Evolutionary conservation across 2,797 vertebrate species (phyloP).

Genomic region (Ctenopoma multispine): DNA sequence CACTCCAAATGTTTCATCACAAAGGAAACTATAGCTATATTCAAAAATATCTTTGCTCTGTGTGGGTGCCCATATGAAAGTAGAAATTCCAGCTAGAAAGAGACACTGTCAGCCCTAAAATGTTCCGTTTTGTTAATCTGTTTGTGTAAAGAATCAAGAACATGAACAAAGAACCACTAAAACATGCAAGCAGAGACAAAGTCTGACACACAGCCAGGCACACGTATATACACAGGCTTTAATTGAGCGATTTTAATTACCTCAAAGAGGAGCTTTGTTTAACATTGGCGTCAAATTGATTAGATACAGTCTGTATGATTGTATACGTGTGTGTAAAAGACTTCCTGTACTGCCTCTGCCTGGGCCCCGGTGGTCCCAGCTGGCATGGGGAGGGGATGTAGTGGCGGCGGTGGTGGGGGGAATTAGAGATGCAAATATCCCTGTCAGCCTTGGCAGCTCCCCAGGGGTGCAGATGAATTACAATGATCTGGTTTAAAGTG

Average conservation of each 20-base stretch:
- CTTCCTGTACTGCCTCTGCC: constrained; percentile 70
- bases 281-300: constrained; percentile 81
- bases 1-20: not conserved
- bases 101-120: not conserved
- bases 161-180: constrained; percentile 58
- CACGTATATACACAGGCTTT: constrained; percentile 37
- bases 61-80: not conserved
- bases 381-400: constrained; percentile 58
- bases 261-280: constrained; percentile 79
- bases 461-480: constrained; percentile 77
- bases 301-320: constrained; percentile 65
- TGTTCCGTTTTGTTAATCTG: constrained; percentile 11
- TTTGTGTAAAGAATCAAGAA: constrained; percentile 18
- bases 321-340: constrained; percentile 51
- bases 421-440: constrained; percentile 85
- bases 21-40: not conserved
- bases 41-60: constrained; percentile 19
- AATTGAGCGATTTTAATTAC: constrained; percentile 76
- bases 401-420: constrained; percentile 42
- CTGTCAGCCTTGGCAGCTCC: constrained; percentile 67
- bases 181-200: constrained; percentile 32
- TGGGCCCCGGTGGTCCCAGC: constrained; percentile 74
- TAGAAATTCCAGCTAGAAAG: constrained; percentile 22
- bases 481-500: constrained; percentile 73
- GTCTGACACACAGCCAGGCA: constrained; percentile 29